Percentiles rank a stretch among this genome's conserved stretches.
Evolutionary conservation across 2,113 vertebrate genomes (phyloP).

Genomic region (Mirza zaza): DNA sequence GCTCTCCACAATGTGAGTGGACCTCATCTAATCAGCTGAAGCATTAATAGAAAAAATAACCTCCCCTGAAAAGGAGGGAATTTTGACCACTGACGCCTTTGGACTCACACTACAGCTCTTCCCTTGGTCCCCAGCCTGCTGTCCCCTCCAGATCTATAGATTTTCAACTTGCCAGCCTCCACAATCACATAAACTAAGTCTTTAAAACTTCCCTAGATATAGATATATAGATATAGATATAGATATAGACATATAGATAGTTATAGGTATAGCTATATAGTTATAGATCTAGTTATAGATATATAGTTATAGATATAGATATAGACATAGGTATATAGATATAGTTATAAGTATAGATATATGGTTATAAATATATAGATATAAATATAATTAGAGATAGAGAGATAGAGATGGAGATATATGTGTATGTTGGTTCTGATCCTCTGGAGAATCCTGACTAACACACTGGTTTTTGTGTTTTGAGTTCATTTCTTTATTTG

Average conservation of each 20-base stretch:
- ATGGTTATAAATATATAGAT: not conserved
- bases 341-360: too few species aligned
- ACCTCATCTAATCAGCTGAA: not conserved
- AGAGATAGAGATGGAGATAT: not conserved
- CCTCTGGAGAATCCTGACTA: not conserved
- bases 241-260: not conserved
- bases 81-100: not conserved
- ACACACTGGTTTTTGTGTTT: not conserved
- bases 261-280: too few species aligned
- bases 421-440: not conserved
- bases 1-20: not conserved
- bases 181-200: not conserved
- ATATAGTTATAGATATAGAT: not conserved
- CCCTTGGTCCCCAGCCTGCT: not conserved
- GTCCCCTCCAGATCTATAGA: not conserved
- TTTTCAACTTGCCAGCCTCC: not conserved
- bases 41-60: not conserved
- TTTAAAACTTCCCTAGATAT: not conserved
- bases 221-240: not conserved
- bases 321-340: not conserved
- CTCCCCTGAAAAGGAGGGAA: not conserved
- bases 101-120: not conserved
- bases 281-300: not conserved
- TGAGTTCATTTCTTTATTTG: not conserved
- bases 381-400: not conserved